Evolutionary conservation across 1,140 invertebrate species (phyloP), one percentile per base, ranked within the genome.

Genomic region (Bombus cullumanus): DNA sequence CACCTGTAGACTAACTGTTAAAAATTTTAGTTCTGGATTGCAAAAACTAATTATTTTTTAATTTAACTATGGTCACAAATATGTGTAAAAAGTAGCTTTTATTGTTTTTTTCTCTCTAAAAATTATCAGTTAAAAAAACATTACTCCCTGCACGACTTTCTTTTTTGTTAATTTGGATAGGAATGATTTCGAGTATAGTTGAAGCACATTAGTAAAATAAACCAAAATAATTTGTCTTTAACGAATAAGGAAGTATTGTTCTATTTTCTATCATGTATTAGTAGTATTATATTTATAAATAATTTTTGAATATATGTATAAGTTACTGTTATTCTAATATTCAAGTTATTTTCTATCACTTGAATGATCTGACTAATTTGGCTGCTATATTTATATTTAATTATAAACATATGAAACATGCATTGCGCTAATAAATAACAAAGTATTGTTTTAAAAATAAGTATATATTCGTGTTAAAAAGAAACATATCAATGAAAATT

Each of bases 401-500:
- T 31, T 31, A 72, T 25, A 10, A 41, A 41, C 13, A 47, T 53
- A 41, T 57, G 13, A 69, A 73, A 81, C 8, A 43, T 76, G 39
- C 39, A 66, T 74, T 68, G 31, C 5, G 13, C 66, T 64, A 3
- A 47, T 39, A 2, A 15, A 69, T 37, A 39, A 80, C 6, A 12
- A 53, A 31, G 9, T 47, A 69, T 69, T n/a, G 15, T 53, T 69
- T 71, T 18, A 72, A 37, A 39, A 41, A 57, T 57, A n/a, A n/a
- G 9, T 43, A 68, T 83, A 22, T 28, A 76, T 53, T 75, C n/a
- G 28, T 5, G 1, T 77, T 68, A 37, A 77, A 77, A 53, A 9
- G n/a, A 77, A 66, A 83, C 81, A 83, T 83, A 83, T 76, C 73
- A 83, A 77, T 66, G 13, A 25, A 68, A 34, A 68, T 37, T 31